phyloP scores from a whole-genome alignment of 2,888 invertebrate genomes.

The Hypsopygia costalis region DNA sequence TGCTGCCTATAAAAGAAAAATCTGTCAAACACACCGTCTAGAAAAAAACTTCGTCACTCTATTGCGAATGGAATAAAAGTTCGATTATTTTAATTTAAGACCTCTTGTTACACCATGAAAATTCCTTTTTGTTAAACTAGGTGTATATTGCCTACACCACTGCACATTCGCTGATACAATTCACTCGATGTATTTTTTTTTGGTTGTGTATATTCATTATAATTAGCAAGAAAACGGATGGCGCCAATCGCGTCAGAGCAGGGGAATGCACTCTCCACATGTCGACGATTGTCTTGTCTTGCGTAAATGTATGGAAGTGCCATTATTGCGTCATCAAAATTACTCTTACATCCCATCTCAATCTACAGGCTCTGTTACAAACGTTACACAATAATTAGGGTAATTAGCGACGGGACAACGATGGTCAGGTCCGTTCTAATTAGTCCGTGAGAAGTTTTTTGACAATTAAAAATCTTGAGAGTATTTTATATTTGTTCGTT shows the following conservation, averaged over 20 bases:
- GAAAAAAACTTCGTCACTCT: no score
- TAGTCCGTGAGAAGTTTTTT: background rate
- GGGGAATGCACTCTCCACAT: slow-evolving; percentile 1
- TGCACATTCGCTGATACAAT: no score
- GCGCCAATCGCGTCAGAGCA: background rate
- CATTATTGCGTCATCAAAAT: background rate
- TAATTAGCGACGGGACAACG: slow-evolving; percentile 32
- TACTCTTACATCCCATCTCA: slow-evolving; percentile 13
- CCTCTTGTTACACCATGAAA: no score
- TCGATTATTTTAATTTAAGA: no score
- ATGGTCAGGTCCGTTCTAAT: slow-evolving; percentile 23
- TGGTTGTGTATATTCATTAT: background rate
- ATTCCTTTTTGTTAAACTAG: no score
- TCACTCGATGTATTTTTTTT: no score
- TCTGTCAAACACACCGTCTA: no score
- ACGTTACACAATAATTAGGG: slow-evolving; percentile 30
- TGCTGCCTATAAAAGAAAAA: no score
- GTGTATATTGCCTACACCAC: no score
- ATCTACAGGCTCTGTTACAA: slow-evolving; percentile 15
- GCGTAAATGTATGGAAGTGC: slow-evolving; percentile 1
- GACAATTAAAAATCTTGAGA: no score
- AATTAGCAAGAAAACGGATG: background rate
- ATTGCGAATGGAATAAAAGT: no score
- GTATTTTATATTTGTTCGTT: no score
- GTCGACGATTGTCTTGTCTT: slow-evolving; percentile 1